These are phyloP conservation scores for Axea sp. DNA, from an alignment of 2,888 invertebrate species.

Conservation along the genomic window DNA sequence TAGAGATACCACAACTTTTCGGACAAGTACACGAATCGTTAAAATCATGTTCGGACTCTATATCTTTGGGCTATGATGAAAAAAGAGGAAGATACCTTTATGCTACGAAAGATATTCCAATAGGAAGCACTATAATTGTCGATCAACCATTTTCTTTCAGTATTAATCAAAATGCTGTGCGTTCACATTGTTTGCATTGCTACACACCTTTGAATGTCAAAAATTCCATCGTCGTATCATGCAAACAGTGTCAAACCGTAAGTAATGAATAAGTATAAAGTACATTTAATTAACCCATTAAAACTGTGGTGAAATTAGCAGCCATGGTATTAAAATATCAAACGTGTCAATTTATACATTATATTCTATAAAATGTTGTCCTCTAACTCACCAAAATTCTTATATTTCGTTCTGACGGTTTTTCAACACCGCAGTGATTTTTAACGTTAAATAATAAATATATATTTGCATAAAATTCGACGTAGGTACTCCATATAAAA, in stretches of 20 bases:
- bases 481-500: too few species aligned
- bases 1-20: constrained; percentile 60
- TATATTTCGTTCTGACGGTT: too few species aligned
- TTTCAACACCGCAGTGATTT: too few species aligned
- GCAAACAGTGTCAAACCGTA: constrained; percentile 73
- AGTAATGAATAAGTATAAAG: too few species aligned
- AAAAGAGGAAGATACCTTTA: constrained; percentile 78
- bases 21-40: constrained; percentile 68
- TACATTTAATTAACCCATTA: too few species aligned
- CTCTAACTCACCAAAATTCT: too few species aligned
- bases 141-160: constrained; percentile 74
- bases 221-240: constrained; percentile 69
- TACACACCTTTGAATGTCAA: constrained; percentile 68
- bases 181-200: constrained; percentile 74
- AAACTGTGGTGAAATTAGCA: too few species aligned
- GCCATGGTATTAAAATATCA: too few species aligned
- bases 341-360: too few species aligned
- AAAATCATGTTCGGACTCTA: constrained; percentile 71
- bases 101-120: constrained; percentile 76
- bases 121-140: constrained; percentile 75
- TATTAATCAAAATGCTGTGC: constrained; percentile 69
- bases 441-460: too few species aligned
- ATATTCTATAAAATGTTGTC: too few species aligned
- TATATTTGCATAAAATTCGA: too few species aligned
- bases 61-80: constrained; percentile 65